Conservation (phyloP, 1,140 invertebrate genomes). For the Drosophila leontia region DNA sequence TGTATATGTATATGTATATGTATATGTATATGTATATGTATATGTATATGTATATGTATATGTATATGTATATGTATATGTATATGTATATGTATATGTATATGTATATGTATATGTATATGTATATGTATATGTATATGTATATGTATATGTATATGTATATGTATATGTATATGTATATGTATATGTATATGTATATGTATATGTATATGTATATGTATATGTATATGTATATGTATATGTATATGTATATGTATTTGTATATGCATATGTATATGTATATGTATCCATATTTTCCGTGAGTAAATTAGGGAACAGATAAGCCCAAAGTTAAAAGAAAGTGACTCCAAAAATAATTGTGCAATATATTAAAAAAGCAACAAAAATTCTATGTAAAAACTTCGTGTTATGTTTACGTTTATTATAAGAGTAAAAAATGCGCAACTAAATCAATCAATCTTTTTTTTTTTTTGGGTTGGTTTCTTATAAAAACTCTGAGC, state of each 20-base stretch:
- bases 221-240: conserved; percentile 11
- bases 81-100: conserved; percentile 20
- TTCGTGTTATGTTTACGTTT: conserved; percentile 44
- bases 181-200: conserved; percentile 17
- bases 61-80: conserved; percentile 12
- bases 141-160: conserved; percentile 11
- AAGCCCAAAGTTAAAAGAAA: conserved; percentile 1
- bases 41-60: conserved; percentile 11
- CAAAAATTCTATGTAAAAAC: conserved; percentile 36
- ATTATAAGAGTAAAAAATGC: conserved; percentile 33
- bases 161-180: conserved; percentile 12
- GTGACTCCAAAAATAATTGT: conserved; percentile 15
- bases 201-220: conserved; percentile 11
- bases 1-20: conserved; percentile 16
- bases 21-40: conserved; percentile 10
- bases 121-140: conserved; percentile 10
- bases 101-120: conserved; percentile 11
- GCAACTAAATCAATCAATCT: conserved; percentile 22
- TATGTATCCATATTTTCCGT: background rate
- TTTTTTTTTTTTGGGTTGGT: background rate
- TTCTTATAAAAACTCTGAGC: background rate
- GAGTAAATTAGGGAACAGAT: background rate
- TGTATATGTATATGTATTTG: background rate
- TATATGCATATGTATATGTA: background rate
- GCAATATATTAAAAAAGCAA: conserved; percentile 38